Conservation (phyloP, 1,140 invertebrate genomes). For the Temnothorax curvispinosus region DNA sequence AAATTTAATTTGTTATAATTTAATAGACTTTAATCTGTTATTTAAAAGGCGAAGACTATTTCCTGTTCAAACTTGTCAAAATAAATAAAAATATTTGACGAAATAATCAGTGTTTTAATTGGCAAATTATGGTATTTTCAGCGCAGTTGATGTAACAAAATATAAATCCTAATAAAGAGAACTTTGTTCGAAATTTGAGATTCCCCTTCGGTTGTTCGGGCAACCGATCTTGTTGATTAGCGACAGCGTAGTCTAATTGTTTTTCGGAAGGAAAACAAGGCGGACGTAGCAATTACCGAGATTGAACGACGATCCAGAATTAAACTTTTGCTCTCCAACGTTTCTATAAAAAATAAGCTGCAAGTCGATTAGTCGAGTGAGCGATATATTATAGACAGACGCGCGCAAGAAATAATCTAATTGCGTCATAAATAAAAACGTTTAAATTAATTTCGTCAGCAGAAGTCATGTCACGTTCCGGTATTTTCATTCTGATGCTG, state of each 20-base stretch:
- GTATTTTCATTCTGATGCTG: not conserved
- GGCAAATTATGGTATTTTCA: not conserved
- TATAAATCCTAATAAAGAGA: not conserved
- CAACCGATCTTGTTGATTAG: constrained; percentile 30
- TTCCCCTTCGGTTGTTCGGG: constrained; percentile 26
- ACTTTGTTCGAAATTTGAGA: not conserved
- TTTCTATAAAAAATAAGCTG: not conserved
- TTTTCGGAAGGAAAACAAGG: not conserved
- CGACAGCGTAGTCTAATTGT: not conserved
- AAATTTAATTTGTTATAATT: too few species aligned
- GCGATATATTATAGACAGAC: not conserved
- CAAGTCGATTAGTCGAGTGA: not conserved
- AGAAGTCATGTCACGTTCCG: not conserved
- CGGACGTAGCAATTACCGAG: not conserved
- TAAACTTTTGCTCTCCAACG: not conserved
- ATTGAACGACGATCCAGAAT: not conserved
- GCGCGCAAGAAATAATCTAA: not conserved
- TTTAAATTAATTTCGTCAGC: constrained; percentile 8
- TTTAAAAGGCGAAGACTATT: too few species aligned
- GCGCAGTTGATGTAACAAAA: not conserved
- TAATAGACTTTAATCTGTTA: too few species aligned
- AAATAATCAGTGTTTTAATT: too few species aligned
- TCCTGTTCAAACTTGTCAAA: not conserved
- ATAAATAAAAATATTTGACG: not conserved
- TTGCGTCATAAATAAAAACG: not conserved